phyloP scores from a whole-genome alignment of 2,113 vertebrate species.

The Carassius auratus region DNA sequence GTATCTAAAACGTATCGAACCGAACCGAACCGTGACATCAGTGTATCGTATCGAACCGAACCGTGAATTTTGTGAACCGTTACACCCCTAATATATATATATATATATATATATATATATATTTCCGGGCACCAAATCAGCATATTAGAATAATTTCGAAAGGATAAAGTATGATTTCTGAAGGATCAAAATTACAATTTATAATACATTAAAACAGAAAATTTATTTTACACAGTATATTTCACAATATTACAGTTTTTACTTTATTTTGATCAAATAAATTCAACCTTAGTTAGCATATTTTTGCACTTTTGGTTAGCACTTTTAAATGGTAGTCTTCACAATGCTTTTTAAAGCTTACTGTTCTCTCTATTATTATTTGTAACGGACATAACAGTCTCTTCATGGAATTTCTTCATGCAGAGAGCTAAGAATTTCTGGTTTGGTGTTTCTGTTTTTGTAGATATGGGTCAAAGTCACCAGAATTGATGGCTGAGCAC shows the following conservation, averaged over 20 bases:
- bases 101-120: too few species aligned
- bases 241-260: neutral
- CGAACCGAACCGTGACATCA: too few species aligned
- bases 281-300: neutral
- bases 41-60: too few species aligned
- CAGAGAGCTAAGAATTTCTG: neutral
- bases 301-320: too few species aligned
- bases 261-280: neutral
- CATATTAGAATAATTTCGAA: neutral
- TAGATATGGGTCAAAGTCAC: slow-evolving; percentile 45
- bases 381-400: neutral
- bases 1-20: too few species aligned
- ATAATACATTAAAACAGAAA: neutral
- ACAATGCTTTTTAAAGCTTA: neutral
- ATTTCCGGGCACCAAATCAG: neutral
- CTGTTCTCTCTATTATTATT: neutral
- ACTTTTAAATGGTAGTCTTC: too few species aligned
- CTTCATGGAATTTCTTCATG: neutral
- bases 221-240: neutral
- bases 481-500: slow-evolving; percentile 58
- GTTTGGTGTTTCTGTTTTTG: slow-evolving; percentile 11
- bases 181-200: neutral
- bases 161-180: neutral
- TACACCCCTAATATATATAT: too few species aligned
- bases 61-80: too few species aligned